These are phyloP conservation scores for Pampus argenteus DNA, from an alignment of 2,797 vertebrate species.

Conservation along the genomic window DNA sequence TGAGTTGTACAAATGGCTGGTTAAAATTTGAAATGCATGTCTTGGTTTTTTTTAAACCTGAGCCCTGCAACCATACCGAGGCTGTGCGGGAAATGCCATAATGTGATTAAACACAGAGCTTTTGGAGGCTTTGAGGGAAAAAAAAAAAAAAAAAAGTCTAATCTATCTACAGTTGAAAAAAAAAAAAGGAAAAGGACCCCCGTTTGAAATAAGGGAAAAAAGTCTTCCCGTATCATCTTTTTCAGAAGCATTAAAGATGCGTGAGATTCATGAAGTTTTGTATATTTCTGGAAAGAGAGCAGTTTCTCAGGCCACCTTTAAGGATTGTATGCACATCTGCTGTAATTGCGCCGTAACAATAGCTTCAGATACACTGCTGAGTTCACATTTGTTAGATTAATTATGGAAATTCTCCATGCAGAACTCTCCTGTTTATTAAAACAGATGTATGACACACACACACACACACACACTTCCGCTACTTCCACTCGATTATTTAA, in stretches of 20 bases:
- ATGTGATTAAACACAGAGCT: constrained; percentile 82
- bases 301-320: constrained; percentile 55
- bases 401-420: constrained; percentile 79
- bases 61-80: constrained; percentile 68
- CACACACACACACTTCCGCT: constrained; percentile 50
- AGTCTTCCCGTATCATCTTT: constrained; percentile 57
- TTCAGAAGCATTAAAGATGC: constrained; percentile 70
- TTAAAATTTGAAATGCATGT: constrained; percentile 67
- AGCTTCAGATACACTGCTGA: constrained; percentile 73
- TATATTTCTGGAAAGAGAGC: constrained; percentile 41
- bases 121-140: constrained; percentile 74
- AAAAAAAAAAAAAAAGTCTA: constrained; percentile 59
- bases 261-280: constrained; percentile 50
- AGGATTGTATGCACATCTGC: constrained; percentile 54
- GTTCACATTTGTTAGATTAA: constrained; percentile 81
- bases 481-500: constrained; percentile 67
- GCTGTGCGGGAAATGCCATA: constrained; percentile 69
- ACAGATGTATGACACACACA: constrained; percentile 77
- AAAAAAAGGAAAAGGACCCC: constrained; percentile 70
- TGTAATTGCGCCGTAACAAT: constrained; percentile 82
- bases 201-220: constrained; percentile 63
- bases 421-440: constrained; percentile 81
- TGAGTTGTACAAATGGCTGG: constrained; percentile 73
- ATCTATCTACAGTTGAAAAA: constrained; percentile 68
- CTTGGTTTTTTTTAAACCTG: constrained; percentile 66